A percentile compares a stretch with the other conserved stretches of the same genome.
Evolutionary conservation across 2,113 vertebrate genomes (phyloP).

Genomic region (Sturnus vulgaris): DNA sequence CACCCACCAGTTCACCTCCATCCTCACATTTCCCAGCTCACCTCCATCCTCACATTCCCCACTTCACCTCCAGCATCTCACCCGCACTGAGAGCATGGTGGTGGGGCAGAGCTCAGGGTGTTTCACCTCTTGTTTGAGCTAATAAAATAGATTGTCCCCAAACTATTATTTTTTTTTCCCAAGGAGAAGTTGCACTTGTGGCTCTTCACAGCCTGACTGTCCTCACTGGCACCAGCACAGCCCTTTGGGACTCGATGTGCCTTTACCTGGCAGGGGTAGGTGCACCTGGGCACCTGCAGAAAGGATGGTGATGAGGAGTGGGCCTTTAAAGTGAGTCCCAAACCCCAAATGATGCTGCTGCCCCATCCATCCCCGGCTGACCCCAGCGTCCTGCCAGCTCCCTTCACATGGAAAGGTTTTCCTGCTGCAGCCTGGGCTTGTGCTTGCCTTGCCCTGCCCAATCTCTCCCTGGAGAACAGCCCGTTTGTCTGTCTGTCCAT

Average conservation of each 20-base stretch:
- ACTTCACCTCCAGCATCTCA: background rate
- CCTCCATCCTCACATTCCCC: background rate
- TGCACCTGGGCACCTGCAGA: background rate
- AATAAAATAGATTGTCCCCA: background rate
- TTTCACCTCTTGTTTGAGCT: background rate
- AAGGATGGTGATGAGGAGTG: background rate
- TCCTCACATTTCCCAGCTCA: background rate
- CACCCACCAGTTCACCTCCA: fast-evolving
- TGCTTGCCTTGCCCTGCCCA: background rate
- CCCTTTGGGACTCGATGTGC: background rate
- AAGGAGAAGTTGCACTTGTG: fast-evolving
- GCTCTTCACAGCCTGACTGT: background rate
- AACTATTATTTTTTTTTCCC: too few species aligned
- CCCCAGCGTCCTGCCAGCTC: background rate
- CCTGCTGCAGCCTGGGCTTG: fast-evolving
- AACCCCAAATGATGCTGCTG: background rate
- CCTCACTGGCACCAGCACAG: fast-evolving
- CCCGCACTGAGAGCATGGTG: background rate
- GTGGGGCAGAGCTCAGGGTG: fast-evolving
- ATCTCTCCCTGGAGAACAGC: background rate
- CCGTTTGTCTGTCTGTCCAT: background rate
- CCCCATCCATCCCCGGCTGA: background rate
- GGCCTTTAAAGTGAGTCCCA: background rate
- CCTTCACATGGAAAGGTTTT: background rate
- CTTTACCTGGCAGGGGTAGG: background rate